Conservation (phyloP, 1,140 invertebrate genomes). For the Branchinecta lindahli region DNA sequence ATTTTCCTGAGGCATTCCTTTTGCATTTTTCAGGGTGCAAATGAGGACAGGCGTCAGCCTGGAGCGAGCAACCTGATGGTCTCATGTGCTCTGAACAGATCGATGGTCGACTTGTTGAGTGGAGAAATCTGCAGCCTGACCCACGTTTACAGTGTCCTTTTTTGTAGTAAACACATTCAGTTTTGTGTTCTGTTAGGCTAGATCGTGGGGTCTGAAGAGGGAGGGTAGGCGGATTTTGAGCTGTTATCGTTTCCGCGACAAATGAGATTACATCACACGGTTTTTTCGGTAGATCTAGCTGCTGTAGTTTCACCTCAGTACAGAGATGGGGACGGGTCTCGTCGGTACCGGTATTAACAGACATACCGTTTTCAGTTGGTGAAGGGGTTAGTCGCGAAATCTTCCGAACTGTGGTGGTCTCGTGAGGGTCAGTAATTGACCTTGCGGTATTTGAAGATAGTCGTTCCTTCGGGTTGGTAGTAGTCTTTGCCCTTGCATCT, state of each 20-base stretch:
- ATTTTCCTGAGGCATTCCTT: conserved; percentile 1
- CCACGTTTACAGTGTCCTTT: conserved; percentile 8
- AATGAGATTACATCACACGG: neutral
- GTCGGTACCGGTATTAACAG: neutral
- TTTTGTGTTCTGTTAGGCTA: neutral
- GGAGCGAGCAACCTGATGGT: neutral
- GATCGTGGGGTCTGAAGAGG: too few relatives aligned
- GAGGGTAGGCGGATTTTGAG: neutral
- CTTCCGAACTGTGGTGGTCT: too few relatives aligned
- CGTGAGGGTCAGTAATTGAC: too few relatives aligned
- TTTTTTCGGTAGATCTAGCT: neutral
- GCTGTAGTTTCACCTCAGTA: neutral
- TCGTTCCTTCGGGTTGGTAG: neutral
- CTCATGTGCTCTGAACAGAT: neutral
- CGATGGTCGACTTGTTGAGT: neutral
- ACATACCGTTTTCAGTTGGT: neutral
- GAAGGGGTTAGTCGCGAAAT: too few relatives aligned
- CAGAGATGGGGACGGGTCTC: neutral
- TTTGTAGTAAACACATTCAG: conserved; percentile 6
- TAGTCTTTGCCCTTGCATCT: neutral
- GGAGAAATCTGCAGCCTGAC: neutral
- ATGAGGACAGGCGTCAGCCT: neutral
- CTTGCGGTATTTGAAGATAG: neutral
- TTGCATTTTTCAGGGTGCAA: conserved; percentile 5
- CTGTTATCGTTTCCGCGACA: neutral